Evolutionary conservation across 2,113 vertebrate species (phyloP), one percentile per base, ranked within the genome.

Genomic region (Myotis brandtii): DNA sequence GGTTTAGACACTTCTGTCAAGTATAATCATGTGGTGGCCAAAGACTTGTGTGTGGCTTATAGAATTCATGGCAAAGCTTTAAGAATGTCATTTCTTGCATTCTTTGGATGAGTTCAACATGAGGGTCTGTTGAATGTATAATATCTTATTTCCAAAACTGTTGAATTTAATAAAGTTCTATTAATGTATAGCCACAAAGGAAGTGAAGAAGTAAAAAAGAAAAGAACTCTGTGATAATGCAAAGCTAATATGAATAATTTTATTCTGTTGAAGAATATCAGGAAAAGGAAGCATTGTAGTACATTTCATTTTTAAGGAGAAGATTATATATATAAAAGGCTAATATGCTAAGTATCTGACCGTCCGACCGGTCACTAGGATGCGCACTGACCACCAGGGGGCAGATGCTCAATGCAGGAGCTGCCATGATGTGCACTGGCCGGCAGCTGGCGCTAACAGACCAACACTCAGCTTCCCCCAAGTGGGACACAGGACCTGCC

Each of bases 121-220:
- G 67, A 87, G n/a, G 4, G 40, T 67, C 89, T 17, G 32, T 96
- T 94, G 54, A 14, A 52, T 86, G 9, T 86, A 69, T 54, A 84
- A 77, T 27, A 56, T 69, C 12, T 69, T 84, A 67, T 93, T 97
- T 91, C 69, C 3, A 62, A 96, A 95, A 79, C 23, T 27, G 27
- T 56, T 94, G 56, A 94, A 73, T 94, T 88, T 94, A 90, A 94
- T 88, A 66, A 96, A 89, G 21, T 83, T 94, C 77, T 79, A 50
- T 95, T 86, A 86, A 95, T 73, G 23, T 72, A 66, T 0, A 93
- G 75, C 12, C 50, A 75, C 6, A 89, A 59, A 34, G 48, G 3
- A 94, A 67, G 43, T 54, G 30, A 88, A 85, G 30, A 94, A 86
- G 21, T 6, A 88, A 86, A 75, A 66, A 91, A 64, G 52, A 86